These are phyloP conservation scores for Dastarcus helophoroides DNA, from an alignment of 2,888 invertebrate species.

Conservation along the genomic window DNA sequence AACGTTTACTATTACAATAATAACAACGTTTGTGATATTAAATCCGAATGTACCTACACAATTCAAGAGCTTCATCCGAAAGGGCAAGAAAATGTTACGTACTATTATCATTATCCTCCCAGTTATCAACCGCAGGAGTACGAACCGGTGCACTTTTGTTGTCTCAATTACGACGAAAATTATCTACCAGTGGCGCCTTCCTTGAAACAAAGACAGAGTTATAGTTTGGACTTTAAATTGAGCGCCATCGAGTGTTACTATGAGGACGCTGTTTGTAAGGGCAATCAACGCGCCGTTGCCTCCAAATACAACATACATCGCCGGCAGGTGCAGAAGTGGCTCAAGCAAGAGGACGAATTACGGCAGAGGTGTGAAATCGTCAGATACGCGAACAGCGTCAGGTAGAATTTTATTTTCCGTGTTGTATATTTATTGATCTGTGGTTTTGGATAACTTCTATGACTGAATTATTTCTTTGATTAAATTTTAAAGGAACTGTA, in stretches of 20 bases:
- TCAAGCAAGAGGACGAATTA: constrained; percentile 41
- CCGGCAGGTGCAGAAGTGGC: constrained; percentile 45
- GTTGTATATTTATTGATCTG: too few relatives aligned
- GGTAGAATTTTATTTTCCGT: too few relatives aligned
- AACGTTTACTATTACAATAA: constrained; percentile 21
- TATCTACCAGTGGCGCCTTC: constrained; percentile 12
- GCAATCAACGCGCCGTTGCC: constrained; percentile 39
- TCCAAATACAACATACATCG: constrained; percentile 39
- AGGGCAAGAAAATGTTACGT: constrained; percentile 34
- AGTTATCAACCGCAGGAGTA: constrained; percentile 18
- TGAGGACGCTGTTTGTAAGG: constrained; percentile 39
- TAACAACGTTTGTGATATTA: constrained; percentile 22
- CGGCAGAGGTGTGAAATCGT: constrained; percentile 28
- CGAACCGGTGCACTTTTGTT: constrained; percentile 15
- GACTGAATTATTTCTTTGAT: too few relatives aligned
- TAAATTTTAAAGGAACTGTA: too few relatives aligned
- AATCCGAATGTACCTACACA: constrained; percentile 27
- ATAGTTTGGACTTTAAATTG: constrained; percentile 44
- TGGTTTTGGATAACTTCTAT: too few relatives aligned
- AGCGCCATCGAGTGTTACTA: constrained; percentile 44
- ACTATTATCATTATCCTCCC: constrained; percentile 35
- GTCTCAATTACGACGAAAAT: constrained; percentile 8
- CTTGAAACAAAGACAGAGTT: constrained; percentile 34
- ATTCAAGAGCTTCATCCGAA: constrained; percentile 36
- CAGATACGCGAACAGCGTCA: constrained; percentile 27